phyloP scores from a whole-genome alignment of 2,888 invertebrate genomes.

The Drosophila anceps region DNA sequence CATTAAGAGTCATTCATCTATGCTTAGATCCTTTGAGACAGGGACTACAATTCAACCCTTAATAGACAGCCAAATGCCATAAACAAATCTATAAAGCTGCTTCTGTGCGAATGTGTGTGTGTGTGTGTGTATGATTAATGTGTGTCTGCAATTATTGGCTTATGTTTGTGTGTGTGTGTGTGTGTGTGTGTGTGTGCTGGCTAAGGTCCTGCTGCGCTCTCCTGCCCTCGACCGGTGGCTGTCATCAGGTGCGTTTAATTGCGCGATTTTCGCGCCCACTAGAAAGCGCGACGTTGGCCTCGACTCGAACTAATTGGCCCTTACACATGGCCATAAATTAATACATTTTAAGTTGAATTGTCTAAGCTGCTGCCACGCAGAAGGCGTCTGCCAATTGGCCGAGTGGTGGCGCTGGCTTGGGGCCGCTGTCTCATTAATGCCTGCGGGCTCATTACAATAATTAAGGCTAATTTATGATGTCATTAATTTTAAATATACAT shows the following conservation, averaged over 20 bases:
- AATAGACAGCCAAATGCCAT: conserved; percentile 59
- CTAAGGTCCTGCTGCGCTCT: conserved; percentile 21
- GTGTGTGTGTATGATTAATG: conserved; percentile 64
- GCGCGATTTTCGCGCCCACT: conserved; percentile 81
- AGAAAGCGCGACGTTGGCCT: conserved; percentile 52
- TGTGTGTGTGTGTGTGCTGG: conserved; percentile 29
- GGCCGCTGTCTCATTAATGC: conserved; percentile 61
- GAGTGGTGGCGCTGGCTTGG: neutral
- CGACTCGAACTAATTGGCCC: conserved; percentile 73
- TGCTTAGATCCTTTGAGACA: conserved; percentile 32
- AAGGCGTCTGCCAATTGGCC: conserved; percentile 1
- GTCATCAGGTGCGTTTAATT: conserved; percentile 84
- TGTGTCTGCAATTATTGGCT: conserved; percentile 53
- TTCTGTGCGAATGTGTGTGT: conserved; percentile 38
- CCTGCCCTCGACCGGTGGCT: conserved; percentile 27
- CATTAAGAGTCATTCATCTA: conserved; percentile 31
- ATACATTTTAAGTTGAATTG: conserved; percentile 82
- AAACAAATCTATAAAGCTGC: conserved; percentile 59
- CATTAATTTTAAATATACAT: conserved; percentile 73
- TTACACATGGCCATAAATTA: conserved; percentile 79
- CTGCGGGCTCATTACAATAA: conserved; percentile 80
- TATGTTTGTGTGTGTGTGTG: conserved; percentile 26
- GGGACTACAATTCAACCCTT: conserved; percentile 49
- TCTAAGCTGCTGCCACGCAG: conserved; percentile 48
- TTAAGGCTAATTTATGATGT: conserved; percentile 81